phyloP scores from a whole-genome alignment of 2,797 vertebrate genomes.

The Anas acuta region DNA sequence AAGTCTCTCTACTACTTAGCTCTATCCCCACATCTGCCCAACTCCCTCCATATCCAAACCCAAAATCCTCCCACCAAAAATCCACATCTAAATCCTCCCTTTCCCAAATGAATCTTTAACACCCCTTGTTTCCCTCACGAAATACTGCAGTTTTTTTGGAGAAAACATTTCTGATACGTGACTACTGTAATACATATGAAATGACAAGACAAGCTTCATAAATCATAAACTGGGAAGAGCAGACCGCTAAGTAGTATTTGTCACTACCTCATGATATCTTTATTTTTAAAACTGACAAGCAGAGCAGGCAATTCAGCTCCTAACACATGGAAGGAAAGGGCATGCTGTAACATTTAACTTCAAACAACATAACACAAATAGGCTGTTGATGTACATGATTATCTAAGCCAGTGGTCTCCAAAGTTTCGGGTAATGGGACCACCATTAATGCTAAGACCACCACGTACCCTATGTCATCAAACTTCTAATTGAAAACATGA shows the following conservation, averaged over 20 bases:
- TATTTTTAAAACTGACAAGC: background rate
- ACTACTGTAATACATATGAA: background rate
- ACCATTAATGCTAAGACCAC: conserved; percentile 55
- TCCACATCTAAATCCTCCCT: background rate
- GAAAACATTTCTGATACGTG: background rate
- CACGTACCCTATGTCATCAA: background rate
- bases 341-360: conserved; percentile 33
- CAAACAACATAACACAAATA: background rate
- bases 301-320: background rate
- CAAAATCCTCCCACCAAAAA: no score
- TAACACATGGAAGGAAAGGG: background rate
- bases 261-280: background rate
- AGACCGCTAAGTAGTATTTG: background rate
- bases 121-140: background rate
- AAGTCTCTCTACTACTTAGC: background rate
- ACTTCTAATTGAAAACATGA: conserved; percentile 23
- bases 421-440: conserved; percentile 18
- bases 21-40: background rate
- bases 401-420: background rate
- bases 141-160: background rate
- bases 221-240: background rate
- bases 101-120: background rate
- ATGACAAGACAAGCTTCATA: background rate
- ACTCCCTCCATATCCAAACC: background rate
- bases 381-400: background rate